Evolutionary conservation across 2,797 vertebrate genomes (phyloP), one percentile per base, ranked within the genome.

Genomic region (Galaxias olidus): DNA sequence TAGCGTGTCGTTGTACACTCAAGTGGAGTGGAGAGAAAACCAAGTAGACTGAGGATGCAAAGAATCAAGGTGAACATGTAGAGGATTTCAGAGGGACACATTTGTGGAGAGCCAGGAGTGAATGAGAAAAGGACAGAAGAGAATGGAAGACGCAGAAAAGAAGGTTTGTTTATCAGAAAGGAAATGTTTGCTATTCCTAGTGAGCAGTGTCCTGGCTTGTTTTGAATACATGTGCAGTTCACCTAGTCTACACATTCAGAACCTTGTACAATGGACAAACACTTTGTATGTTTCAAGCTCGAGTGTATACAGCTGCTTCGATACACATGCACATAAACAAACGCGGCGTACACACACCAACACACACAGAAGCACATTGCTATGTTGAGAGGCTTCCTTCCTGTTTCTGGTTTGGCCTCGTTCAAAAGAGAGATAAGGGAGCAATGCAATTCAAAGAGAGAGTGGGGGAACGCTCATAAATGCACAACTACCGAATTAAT

Each of bases 351-450:
- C 42, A 55, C 48, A 61, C 10, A 15, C 47, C 4, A 8, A 49
- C 43, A 14, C 44, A 20, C 66, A 4, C 18, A 50, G 30, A 49
- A 45, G 10, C 50, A 52, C 13, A 14, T 57, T 79, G 73, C 78
- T 69, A 61, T 55, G 61, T 80, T 78, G n/a, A 15, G 81, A 78
- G 61, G 47, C 79, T 89, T 89, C 87, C 88, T 90, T 90, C 89
- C 89, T 89, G 89, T 89, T 85, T 56, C 79, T 85, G 73, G 75
- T 86, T 87, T 72, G 74, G 78, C 76, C 85, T 80, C 70, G 73
- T 86, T 86, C 58, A 79, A 71, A 78, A 67, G 47, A 58, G 9
- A 74, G 85, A 87, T 84, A 84, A 86, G 82, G 72, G 71, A 79
- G 76, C 64, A 74, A 58, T 14, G 30, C 30, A 30, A 30, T 30